phyloP scores from a whole-genome alignment of 1,140 invertebrate species.

The Drosophila nebulosa region DNA sequence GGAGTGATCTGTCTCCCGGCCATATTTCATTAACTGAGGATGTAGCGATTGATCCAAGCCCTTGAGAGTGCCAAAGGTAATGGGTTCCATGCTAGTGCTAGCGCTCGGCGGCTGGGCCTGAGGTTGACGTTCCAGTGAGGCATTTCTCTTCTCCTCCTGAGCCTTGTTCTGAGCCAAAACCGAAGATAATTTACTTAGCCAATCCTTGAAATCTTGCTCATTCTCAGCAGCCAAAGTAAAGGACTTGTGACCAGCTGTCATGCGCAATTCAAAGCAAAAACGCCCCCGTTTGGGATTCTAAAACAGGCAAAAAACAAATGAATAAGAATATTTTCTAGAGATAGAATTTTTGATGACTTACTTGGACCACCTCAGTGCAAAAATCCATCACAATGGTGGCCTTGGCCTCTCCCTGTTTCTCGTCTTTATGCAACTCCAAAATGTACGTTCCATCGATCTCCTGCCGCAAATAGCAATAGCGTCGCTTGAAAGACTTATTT shows the following conservation, averaged over 20 bases:
- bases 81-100: conserved; percentile 60
- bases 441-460: conserved; percentile 95
- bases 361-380: conserved; percentile 92
- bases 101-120: conserved; percentile 70
- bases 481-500: conserved; percentile 94
- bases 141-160: conserved; percentile 86
- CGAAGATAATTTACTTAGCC: conserved; percentile 88
- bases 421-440: conserved; percentile 95
- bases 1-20: conserved; percentile 92
- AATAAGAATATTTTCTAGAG: not conserved
- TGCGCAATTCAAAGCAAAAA: conserved; percentile 93
- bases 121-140: conserved; percentile 85
- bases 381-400: conserved; percentile 96
- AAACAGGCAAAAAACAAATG: conserved; percentile 13
- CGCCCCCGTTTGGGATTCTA: conserved; percentile 93
- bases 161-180: conserved; percentile 89
- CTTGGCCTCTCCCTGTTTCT: conserved; percentile 93
- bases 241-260: conserved; percentile 90
- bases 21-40: conserved; percentile 91
- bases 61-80: conserved; percentile 88
- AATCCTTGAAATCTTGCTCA: conserved; percentile 92
- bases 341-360: conserved; percentile 78
- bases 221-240: conserved; percentile 93
- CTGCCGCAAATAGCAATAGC: conserved; percentile 93
- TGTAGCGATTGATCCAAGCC: conserved; percentile 94